A percentile compares a stretch with the other conserved stretches of the same genome.
These are phyloP conservation scores for Nezara viridula DNA, from an alignment of 2,888 invertebrate species.

Conservation along the genomic window DNA sequence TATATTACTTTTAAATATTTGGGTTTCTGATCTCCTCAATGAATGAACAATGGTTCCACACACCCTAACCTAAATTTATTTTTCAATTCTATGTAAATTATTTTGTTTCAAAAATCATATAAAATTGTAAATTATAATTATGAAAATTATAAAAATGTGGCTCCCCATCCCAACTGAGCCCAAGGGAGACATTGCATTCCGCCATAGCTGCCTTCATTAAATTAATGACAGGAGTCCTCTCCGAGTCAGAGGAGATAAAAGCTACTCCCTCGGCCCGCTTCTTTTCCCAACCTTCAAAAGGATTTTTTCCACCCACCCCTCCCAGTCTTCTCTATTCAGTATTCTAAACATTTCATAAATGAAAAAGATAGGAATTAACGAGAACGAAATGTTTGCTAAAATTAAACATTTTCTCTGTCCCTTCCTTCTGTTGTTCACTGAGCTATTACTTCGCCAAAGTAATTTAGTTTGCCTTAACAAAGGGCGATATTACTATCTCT, in stretches of 20 bases:
- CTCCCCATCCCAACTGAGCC: too few relatives aligned
- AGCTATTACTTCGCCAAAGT: background rate
- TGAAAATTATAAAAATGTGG: too few relatives aligned
- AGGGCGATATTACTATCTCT: background rate
- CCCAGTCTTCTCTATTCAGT: background rate
- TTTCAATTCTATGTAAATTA: too few relatives aligned
- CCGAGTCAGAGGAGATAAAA: background rate
- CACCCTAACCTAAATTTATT: too few relatives aligned
- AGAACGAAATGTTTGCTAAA: background rate
- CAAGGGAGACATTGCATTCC: background rate
- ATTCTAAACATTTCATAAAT: conserved; percentile 20
- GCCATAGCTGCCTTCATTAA: background rate
- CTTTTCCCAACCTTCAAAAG: conserved; percentile 15
- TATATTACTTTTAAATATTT: too few relatives aligned
- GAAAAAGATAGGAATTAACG: conserved; percentile 29
- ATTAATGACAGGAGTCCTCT: background rate
- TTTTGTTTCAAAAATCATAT: too few relatives aligned
- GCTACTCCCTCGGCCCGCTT: background rate
- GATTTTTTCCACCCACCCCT: background rate
- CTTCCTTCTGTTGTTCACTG: background rate
- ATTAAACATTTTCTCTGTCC: background rate
- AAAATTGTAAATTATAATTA: too few relatives aligned
- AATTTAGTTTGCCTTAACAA: background rate
- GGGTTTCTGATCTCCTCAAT: too few relatives aligned
- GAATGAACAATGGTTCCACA: too few relatives aligned